Evolutionary conservation across 1,140 invertebrate genomes (phyloP).

Genomic region (Drosophila serrata): DNA sequence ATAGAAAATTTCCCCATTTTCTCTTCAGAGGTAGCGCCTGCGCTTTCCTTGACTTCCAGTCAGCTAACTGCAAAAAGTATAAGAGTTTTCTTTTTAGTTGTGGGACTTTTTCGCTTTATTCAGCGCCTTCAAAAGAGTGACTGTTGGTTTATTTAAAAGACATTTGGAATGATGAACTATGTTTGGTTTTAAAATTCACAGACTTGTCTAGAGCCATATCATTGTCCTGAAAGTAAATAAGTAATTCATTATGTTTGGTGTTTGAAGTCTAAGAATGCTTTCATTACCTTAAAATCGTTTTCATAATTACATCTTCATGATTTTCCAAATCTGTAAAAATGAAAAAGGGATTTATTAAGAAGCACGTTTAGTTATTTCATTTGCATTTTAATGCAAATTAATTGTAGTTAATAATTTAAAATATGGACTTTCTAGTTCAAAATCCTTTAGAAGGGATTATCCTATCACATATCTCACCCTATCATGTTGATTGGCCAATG

Average conservation of each 20-base stretch:
- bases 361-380: background rate
- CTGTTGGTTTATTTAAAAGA: slow-evolving; percentile 29
- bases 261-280: background rate
- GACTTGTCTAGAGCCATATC: background rate
- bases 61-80: slow-evolving; percentile 37
- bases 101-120: slow-evolving; percentile 71
- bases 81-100: slow-evolving; percentile 42
- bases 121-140: slow-evolving; percentile 34
- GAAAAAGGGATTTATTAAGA: background rate
- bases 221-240: background rate
- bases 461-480: slow-evolving; percentile 32
- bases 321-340: slow-evolving; percentile 36
- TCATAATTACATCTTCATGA: slow-evolving; percentile 35
- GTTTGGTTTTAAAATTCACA: background rate
- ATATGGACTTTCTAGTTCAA: background rate
- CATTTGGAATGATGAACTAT: slow-evolving; percentile 17
- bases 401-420: background rate
- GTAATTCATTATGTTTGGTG: fast-evolving
- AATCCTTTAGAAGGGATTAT: too few relatives aligned
- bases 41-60: slow-evolving; percentile 56
- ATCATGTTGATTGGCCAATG: slow-evolving; percentile 44
- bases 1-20: background rate
- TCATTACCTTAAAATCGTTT: background rate
- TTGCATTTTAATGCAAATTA: background rate
- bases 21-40: slow-evolving; percentile 48